Base-by-base conservation (phyloP, 2,113 vertebrate species). In the Muntiacus muntjak region DNA sequence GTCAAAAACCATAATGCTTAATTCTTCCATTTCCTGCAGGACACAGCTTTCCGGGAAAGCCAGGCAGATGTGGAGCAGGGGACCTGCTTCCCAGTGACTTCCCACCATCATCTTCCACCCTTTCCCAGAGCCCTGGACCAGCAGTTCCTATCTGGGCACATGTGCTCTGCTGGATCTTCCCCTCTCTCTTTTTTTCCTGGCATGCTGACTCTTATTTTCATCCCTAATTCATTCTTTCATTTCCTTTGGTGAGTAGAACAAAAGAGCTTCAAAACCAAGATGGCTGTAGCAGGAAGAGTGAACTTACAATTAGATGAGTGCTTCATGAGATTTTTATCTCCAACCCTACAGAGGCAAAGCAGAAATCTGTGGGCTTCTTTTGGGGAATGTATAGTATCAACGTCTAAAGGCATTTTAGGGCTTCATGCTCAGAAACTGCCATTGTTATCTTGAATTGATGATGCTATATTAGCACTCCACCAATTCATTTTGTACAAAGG, bases 201-300 rank as follows among this genome's bases (percentile, higher is more conserved):
- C 7, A 30, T 5, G 9, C 52, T 5, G 4, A 52, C 30, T 21
- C 3, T 21, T 58, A 40, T 50, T 91, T 95, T 89, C 45, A 57
- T 88, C 87, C 76, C 36, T 28, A 14, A 62, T 74, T 58, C 33
- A 43, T 60, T 79, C 17, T 82, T 92, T 94, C 33, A 28, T 54
- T 94, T 79, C 64, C 55, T 91, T 88, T 9, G 13, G 47, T 96
- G 10, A 12, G 36, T 64, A 33, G 55, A 94, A 95, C 87, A 97
- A 97, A 97, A 96, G 89, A 95, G 50, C 50, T 91, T 57, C 1
- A 1, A 94, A 94, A 94, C 55, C 60, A 95, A 97, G 86, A 97
- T 84, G 85, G 45, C 91, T 84, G 47, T 45, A 57, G 40, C 19
- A 13, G 14, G 5, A 54, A 33, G 21, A 36, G 26, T 17, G 62